Percentiles rank a stretch among this genome's conserved stretches.
Conservation (phyloP, 2,797 vertebrate species). For the Limosa lapponica region DNA sequence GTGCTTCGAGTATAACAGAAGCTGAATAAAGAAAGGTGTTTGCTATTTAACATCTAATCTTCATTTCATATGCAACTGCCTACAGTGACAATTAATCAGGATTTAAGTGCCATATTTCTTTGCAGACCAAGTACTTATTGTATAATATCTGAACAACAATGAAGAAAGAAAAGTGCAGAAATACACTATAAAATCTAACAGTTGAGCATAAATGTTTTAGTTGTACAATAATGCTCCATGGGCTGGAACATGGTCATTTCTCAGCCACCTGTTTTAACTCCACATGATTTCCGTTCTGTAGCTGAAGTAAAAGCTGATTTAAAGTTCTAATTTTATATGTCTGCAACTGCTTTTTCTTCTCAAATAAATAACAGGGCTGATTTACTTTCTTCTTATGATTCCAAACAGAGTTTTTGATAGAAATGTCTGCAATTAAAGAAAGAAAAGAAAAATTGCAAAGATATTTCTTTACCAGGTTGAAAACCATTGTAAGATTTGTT, state of each 20-base stretch:
- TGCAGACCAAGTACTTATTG: background rate
- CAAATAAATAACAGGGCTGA: background rate
- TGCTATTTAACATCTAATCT: background rate
- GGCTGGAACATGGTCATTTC: background rate
- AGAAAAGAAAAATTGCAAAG: background rate
- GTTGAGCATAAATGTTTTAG: background rate
- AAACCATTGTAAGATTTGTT: background rate
- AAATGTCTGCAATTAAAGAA: background rate
- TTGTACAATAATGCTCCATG: background rate
- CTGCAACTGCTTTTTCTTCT: background rate
- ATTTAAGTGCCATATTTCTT: background rate
- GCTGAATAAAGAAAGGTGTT: background rate
- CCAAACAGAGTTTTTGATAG: background rate
- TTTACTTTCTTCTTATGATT: background rate
- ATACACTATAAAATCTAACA: background rate
- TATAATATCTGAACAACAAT: background rate
- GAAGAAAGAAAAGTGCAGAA: background rate
- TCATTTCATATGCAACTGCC: slow-evolving; percentile 1
- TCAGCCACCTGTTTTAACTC: background rate
- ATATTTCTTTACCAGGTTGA: background rate
- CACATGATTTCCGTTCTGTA: background rate
- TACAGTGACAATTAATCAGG: slow-evolving; percentile 15
- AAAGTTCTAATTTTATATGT: background rate
- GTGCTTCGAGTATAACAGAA: background rate
- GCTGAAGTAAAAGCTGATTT: background rate